phyloP scores from a whole-genome alignment of 1,140 invertebrate genomes.

The Plodia interpunctella region DNA sequence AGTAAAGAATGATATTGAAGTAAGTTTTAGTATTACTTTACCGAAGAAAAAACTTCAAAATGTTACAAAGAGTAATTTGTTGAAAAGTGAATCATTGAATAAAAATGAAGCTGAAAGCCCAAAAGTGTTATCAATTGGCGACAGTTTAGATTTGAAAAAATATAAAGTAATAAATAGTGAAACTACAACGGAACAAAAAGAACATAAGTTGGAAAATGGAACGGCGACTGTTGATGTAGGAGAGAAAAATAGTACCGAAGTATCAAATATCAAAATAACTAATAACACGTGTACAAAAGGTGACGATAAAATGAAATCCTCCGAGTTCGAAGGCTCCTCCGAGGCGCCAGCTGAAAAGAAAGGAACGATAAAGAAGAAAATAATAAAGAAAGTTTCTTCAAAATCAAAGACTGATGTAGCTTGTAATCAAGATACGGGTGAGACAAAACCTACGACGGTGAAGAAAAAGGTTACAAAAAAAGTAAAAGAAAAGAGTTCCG shows the following conservation, averaged over 20 bases:
- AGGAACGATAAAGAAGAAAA: slow-evolving; percentile 71
- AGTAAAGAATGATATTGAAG: slow-evolving; percentile 63
- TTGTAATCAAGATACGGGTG: slow-evolving; percentile 35
- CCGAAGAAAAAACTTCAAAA: slow-evolving; percentile 52
- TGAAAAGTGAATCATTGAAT: slow-evolving; percentile 25
- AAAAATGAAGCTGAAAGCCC: slow-evolving; percentile 42
- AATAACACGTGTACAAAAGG: slow-evolving; percentile 33
- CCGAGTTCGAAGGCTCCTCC: no score
- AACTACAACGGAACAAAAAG: slow-evolving; percentile 28
- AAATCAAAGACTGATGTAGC: slow-evolving; percentile 60
- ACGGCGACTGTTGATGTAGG: slow-evolving; percentile 26
- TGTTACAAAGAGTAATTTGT: slow-evolving; percentile 29
- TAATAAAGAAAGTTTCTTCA: slow-evolving; percentile 68
- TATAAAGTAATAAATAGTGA: slow-evolving; percentile 53
- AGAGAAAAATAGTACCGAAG: slow-evolving; percentile 23
- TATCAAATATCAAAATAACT: slow-evolving; percentile 20
- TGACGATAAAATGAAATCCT: slow-evolving; percentile 30
- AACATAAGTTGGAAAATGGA: slow-evolving; percentile 28
- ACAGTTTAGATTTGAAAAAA: slow-evolving; percentile 63
- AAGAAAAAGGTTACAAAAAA: slow-evolving; percentile 71
- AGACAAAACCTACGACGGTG: slow-evolving; percentile 41
- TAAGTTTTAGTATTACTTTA: slow-evolving; percentile 72
- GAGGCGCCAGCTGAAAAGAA: slow-evolving; percentile 52
- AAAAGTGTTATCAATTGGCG: slow-evolving; percentile 46
- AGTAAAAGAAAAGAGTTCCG: slow-evolving; percentile 66